These are phyloP conservation scores for Lordiphosa andalusiaca DNA, from an alignment of 2,888 invertebrate species.

Conservation along the genomic window DNA sequence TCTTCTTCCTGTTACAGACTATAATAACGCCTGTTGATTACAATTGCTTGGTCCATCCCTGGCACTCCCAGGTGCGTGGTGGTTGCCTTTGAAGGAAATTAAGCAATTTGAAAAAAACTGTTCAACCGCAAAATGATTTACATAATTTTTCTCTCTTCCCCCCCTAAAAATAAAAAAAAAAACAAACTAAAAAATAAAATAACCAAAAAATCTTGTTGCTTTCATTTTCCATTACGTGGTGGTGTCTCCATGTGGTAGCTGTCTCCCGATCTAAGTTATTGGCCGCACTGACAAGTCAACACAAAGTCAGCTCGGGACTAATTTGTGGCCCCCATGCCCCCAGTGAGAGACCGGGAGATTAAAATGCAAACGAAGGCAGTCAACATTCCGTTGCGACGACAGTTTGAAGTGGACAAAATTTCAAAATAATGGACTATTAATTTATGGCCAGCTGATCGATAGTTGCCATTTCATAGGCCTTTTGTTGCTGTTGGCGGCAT, in stretches of 20 bases:
- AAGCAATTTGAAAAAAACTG: conserved; percentile 58
- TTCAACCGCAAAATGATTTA: conserved; percentile 48
- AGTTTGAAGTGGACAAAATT: conserved; percentile 71
- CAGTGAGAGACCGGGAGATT: conserved; percentile 42
- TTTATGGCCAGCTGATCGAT: conserved; percentile 53
- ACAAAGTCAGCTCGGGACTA: conserved; percentile 59
- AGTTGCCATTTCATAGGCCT: conserved; percentile 56
- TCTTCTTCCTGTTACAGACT: no score
- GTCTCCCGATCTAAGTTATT: conserved; percentile 59
- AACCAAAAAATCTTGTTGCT: conserved; percentile 18
- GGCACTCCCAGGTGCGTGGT: conserved; percentile 4
- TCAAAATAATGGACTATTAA: conserved; percentile 76
- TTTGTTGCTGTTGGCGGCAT: conserved; percentile 56
- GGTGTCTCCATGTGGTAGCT: conserved; percentile 7
- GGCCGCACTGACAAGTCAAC: conserved; percentile 69
- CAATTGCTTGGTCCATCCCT: conserved; percentile 9
- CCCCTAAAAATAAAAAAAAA: conserved; percentile 12
- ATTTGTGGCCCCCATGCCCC: conserved; percentile 56
- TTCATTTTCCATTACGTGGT: conserved; percentile 40
- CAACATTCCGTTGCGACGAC: conserved; percentile 57
- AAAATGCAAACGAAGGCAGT: conserved; percentile 71
- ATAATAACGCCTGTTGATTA: no score
- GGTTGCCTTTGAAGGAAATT: conserved; percentile 34
- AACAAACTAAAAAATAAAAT: no score
- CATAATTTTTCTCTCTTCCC: conserved; percentile 41